Conservation (phyloP, 2,113 vertebrate species). For the Paratilapia polleni region DNA sequence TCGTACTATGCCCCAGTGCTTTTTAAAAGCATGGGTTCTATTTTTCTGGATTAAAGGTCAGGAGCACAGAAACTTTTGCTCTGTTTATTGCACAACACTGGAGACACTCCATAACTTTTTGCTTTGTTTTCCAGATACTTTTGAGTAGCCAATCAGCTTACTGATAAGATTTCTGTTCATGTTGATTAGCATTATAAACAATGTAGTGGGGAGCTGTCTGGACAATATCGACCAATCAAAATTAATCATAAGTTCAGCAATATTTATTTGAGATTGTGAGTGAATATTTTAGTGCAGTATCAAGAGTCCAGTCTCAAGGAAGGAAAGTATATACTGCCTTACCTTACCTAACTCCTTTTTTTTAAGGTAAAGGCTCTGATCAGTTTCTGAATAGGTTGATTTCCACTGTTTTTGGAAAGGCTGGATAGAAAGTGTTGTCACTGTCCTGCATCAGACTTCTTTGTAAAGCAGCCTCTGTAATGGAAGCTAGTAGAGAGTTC, state of each 20-base stretch:
- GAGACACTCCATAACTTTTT: background rate
- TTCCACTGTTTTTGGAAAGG: background rate
- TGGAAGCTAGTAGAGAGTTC: conserved; percentile 79
- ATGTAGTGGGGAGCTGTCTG: background rate
- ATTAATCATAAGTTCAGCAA: background rate
- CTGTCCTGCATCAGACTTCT: background rate
- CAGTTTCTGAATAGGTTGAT: background rate
- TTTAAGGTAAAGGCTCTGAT: background rate
- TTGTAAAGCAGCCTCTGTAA: background rate
- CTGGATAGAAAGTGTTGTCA: background rate
- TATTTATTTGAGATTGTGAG: background rate
- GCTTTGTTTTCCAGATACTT: conserved; percentile 2
- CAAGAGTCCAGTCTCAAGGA: no score
- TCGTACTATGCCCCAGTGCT: background rate
- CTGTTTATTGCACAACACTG: background rate
- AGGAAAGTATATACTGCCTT: no score
- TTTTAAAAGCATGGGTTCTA: conserved; percentile 4
- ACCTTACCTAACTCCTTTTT: no score
- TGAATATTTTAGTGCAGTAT: background rate
- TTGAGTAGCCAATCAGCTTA: conserved; percentile 17
- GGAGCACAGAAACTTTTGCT: conserved; percentile 18
- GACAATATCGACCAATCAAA: background rate
- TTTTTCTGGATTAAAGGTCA: conserved; percentile 36
- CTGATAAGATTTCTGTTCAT: background rate
- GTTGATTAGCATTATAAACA: conserved; percentile 1